These are phyloP conservation scores for Acropternis orthonyx DNA, from an alignment of 2,797 vertebrate genomes.

Conservation along the genomic window DNA sequence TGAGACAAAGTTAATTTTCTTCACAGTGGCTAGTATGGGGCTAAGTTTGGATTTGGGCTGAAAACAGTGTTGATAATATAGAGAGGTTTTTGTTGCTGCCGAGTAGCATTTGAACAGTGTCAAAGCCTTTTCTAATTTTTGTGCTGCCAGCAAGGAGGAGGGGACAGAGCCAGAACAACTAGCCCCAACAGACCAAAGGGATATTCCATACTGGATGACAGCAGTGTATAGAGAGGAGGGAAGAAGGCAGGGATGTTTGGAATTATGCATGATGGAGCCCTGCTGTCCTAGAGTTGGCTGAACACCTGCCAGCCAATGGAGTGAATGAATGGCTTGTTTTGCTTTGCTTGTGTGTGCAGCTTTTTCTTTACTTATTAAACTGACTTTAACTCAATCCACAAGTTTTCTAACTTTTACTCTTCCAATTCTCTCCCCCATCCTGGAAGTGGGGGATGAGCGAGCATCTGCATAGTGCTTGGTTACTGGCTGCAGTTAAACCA, in stretches of 20 bases:
- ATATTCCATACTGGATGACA: neutral
- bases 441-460: fast-evolving
- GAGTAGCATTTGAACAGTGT: too few species aligned
- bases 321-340: neutral
- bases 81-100: neutral
- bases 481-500: neutral
- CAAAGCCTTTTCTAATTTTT: neutral
- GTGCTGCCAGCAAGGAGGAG: neutral
- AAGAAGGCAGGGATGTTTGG: neutral
- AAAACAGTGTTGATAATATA: neutral
- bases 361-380: neutral
- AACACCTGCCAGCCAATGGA: neutral
- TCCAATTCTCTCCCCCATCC: neutral
- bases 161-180: neutral
- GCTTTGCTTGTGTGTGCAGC: fast-evolving
- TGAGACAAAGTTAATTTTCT: neutral
- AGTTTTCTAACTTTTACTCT: neutral
- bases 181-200: neutral
- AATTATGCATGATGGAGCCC: neutral
- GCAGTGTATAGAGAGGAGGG: neutral
- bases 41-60: neutral
- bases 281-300: neutral
- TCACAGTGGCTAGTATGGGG: neutral
- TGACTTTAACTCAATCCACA: neutral
- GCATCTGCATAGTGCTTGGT: too few species aligned